These are phyloP conservation scores for Sander lucioperca DNA, from an alignment of 2,113 vertebrate genomes.

Conservation along the genomic window DNA sequence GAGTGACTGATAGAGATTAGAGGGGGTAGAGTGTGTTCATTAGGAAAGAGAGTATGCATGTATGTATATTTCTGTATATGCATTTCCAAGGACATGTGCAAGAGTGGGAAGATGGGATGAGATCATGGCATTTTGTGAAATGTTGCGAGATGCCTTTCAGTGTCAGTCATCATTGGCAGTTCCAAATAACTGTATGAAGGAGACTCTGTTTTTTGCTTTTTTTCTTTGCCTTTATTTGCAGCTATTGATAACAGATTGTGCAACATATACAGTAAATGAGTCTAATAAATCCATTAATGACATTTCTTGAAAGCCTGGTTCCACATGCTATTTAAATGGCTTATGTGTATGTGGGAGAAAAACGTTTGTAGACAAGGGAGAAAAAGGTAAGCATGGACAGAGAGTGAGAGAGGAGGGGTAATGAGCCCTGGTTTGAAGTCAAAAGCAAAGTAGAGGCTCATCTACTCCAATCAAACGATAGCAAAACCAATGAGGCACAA, in stretches of 20 bases:
- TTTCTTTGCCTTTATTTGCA: constrained; percentile 35
- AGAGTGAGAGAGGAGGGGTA: constrained; percentile 46
- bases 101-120: constrained; percentile 66
- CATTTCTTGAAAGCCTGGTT: constrained; percentile 26
- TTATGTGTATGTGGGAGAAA: background rate
- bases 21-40: constrained; percentile 56
- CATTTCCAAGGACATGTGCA: constrained; percentile 28
- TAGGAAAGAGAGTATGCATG: constrained; percentile 45
- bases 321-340: background rate
- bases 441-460: constrained; percentile 69
- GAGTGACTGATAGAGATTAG: constrained; percentile 58
- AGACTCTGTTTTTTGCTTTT: constrained; percentile 34
- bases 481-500: constrained; percentile 74
- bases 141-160: constrained; percentile 30
- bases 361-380: background rate
- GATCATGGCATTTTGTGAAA: constrained; percentile 64
- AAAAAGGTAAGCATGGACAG: constrained; percentile 40
- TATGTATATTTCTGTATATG: constrained; percentile 50
- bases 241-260: constrained; percentile 38
- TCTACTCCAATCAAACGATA: constrained; percentile 74
- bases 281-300: constrained; percentile 39
- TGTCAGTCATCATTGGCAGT: constrained; percentile 54
- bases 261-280: constrained; percentile 17
- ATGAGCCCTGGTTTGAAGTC: constrained; percentile 68
- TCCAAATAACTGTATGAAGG: constrained; percentile 18